Percentiles rank a stretch among this genome's conserved stretches.
These are phyloP conservation scores for Proteles cristata DNA, from an alignment of 2,113 vertebrate genomes.

Conservation along the genomic window DNA sequence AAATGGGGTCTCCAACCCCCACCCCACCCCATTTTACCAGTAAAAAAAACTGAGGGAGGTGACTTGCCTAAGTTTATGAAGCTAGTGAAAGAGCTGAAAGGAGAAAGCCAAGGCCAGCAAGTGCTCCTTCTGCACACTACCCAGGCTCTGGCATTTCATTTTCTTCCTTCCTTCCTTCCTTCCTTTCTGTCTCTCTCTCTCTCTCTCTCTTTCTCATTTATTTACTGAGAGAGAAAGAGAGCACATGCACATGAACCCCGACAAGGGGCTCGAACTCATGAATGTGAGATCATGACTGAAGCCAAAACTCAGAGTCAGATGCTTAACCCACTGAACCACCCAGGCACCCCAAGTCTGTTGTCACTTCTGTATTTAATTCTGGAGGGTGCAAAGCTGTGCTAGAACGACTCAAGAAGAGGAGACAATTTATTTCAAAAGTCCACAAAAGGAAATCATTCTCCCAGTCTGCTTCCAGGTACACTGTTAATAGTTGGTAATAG, in stretches of 20 bases:
- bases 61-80: neutral
- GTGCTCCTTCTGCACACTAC: neutral
- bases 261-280: no score
- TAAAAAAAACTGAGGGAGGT: neutral
- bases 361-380: neutral
- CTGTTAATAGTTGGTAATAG: neutral
- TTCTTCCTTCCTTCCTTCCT: rapidly evolving
- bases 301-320: no score
- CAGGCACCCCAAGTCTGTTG: no score
- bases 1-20: neutral
- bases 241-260: no score
- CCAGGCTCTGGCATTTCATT: neutral
- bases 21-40: neutral
- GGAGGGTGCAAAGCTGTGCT: neutral
- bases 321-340: no score
- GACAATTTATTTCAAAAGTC: neutral
- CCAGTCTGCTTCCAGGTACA: neutral
- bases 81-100: neutral
- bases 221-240: no score
- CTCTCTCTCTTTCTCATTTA: no score
- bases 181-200: no score
- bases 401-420: neutral
- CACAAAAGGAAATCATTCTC: slow-evolving; percentile 3
- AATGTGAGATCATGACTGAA: no score
- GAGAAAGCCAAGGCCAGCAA: neutral